Evolutionary conservation across 1,140 invertebrate species (phyloP), one percentile per base, ranked within the genome.

Genomic region (Pogonomyrmex californicus): DNA sequence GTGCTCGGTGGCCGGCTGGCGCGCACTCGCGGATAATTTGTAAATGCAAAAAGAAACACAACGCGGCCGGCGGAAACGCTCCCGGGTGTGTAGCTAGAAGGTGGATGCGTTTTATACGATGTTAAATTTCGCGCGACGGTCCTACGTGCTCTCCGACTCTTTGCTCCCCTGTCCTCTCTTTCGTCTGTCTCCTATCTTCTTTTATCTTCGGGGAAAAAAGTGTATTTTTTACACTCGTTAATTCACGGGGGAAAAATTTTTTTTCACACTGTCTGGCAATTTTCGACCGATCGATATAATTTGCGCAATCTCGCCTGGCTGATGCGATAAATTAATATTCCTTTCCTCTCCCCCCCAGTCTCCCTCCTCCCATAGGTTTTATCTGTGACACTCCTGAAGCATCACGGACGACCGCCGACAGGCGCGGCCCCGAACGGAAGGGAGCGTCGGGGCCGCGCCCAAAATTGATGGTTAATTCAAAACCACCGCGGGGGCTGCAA

Each of bases 401-500:
- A 23, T 77, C 78, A 71, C 51, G 49, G 44, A 44, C 63, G 65
- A 73, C 41, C 73, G 56, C 66, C 54, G 71, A 85, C 30, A 56
- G 65, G 23, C 70, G 36, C 58, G 38, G 44, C 23, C 12, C 66
- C 56, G 70, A 87, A 60, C 56, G 88, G 62, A 79, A 88, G 88
- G 83, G 66, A 87, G 62, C 70, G 70, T 85, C 81, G 88, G 78
- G 60, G 23, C 23, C 79, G 73, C 90, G 91, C 68, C 86, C 91
- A 91, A 92, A 92, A 92, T 91, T 90, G 91, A 92, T 91, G 90
- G 89, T 92, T 93, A 93, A 93, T 93, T 93, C 91, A 90, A 92
- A 92, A 92, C 88, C 89, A 89, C 91, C 90, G 90, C 86, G 85
- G 89, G 78, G 87, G 78, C 85, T 87, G 86, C 87, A 73, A 89